Conservation (phyloP, 2,113 vertebrate species). For the Varanus komodoensis region DNA sequence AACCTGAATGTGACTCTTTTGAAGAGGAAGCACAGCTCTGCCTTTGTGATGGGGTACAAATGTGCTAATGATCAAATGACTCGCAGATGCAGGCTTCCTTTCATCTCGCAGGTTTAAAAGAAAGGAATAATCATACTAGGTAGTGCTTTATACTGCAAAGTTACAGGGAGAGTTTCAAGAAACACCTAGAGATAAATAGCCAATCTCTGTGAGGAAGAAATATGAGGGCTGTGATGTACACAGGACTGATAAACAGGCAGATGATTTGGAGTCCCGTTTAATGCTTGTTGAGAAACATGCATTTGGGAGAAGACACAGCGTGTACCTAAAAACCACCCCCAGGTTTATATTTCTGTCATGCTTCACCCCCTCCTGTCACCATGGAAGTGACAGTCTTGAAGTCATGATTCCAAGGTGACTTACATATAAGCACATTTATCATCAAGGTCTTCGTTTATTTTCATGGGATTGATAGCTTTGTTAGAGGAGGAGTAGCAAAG, state of each 20-base stretch:
- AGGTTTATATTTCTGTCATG: neutral
- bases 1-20: neutral
- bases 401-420: neutral
- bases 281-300: neutral
- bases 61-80: neutral
- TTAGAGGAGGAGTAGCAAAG: neutral
- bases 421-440: neutral
- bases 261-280: neutral
- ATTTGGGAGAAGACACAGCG: conserved; percentile 10
- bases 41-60: neutral
- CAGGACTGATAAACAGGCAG: neutral
- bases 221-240: conserved; percentile 15
- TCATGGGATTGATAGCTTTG: neutral
- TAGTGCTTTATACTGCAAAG: conserved; percentile 9
- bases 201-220: conserved; percentile 11
- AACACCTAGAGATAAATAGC: conserved; percentile 21
- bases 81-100: conserved; percentile 17
- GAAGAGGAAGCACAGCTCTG: neutral
- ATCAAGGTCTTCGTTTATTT: neutral
- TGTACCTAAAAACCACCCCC: neutral
- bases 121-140: neutral
- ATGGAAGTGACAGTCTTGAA: neutral
- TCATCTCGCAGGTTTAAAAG: conserved; percentile 15
- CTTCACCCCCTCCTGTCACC: neutral
- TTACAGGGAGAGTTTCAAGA: conserved; percentile 22